A percentile compares a stretch with the other conserved stretches of the same genome.
Conservation (phyloP, 2,113 vertebrate genomes). For the Pelecanoides urinatrix region DNA sequence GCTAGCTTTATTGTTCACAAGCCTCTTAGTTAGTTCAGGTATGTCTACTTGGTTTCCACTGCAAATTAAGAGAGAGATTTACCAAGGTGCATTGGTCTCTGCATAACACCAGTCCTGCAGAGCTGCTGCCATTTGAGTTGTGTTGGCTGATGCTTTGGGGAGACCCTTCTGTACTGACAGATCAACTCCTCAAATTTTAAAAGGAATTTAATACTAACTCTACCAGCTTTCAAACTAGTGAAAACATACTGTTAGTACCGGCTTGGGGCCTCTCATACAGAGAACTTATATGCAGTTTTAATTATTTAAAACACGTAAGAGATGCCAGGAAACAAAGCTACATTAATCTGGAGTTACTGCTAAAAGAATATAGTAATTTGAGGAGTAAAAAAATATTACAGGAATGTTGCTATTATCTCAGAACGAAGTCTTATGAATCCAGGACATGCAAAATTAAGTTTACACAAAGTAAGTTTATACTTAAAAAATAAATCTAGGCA, state of each 20-base stretch:
- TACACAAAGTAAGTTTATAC: not conserved
- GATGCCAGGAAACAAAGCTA: not conserved
- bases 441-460: not conserved
- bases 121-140: not conserved
- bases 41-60: not conserved
- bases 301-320: not conserved
- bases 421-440: not conserved
- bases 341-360: not conserved
- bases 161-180: not conserved
- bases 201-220: not conserved
- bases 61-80: not conserved
- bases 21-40: not conserved
- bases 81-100: not conserved
- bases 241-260: not conserved
- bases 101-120: not conserved
- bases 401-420: not conserved
- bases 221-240: not conserved
- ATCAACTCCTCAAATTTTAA: not conserved
- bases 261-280: not conserved
- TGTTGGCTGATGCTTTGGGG: not conserved
- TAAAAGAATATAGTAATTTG: not conserved
- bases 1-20: not conserved
- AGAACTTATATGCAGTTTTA: not conserved
- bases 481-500: not conserved
- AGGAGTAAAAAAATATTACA: not conserved